Conservation (phyloP, 2,113 vertebrate species). For the Vimba vimba region DNA sequence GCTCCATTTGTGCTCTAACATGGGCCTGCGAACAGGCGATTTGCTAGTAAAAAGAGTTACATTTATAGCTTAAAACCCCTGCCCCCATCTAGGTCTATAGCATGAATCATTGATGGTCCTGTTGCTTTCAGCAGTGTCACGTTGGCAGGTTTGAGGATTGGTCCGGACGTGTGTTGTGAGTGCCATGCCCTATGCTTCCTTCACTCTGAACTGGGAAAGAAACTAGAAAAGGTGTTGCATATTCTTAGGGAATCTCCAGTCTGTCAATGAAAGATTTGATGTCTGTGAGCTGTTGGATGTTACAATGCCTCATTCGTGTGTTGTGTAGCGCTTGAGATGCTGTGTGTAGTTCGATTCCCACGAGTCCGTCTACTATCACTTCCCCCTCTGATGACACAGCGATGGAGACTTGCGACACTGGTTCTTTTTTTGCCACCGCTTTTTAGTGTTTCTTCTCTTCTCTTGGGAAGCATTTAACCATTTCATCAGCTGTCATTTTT, state of each 20-base stretch:
- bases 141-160: neutral
- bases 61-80: constrained; percentile 50
- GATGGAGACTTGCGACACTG: neutral
- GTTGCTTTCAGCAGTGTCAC: constrained; percentile 8
- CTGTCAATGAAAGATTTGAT: constrained; percentile 43
- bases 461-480: neutral
- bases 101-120: constrained; percentile 55
- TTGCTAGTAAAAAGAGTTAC: constrained; percentile 27
- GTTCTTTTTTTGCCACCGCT: neutral
- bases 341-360: constrained; percentile 22
- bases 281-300: neutral
- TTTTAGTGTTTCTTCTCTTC: neutral
- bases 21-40: constrained; percentile 25
- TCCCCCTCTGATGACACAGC: neutral
- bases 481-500: neutral
- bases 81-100: constrained; percentile 2
- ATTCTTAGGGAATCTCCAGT: neutral
- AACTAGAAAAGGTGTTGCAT: neutral
- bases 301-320: neutral
- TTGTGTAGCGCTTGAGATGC: neutral
- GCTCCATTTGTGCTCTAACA: constrained; percentile 11
- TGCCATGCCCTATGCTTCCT: neutral
- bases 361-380: neutral
- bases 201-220: constrained; percentile 4
- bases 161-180: neutral